Percentiles rank a stretch among this genome's conserved stretches.
Conservation (phyloP, 2,888 invertebrate species). For the Catocala nupta region DNA sequence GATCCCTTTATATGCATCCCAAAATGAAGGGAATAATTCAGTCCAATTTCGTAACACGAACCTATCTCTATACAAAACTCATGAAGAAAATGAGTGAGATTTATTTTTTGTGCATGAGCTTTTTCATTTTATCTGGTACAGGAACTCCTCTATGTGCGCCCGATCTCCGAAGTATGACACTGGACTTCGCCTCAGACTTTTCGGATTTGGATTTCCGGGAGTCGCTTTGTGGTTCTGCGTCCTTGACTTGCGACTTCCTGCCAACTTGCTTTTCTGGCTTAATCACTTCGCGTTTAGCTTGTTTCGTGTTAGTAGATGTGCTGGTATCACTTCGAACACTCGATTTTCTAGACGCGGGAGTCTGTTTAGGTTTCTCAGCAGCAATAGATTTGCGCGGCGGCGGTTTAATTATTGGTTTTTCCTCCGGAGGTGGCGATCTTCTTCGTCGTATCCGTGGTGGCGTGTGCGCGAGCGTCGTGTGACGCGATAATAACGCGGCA, state of each 20-base stretch:
- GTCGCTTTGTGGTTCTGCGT: slow-evolving; percentile 42
- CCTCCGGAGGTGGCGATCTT: slow-evolving; percentile 68
- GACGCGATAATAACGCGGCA: slow-evolving; percentile 76
- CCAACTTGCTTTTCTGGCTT: slow-evolving; percentile 3
- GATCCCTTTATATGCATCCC: slow-evolving; percentile 56
- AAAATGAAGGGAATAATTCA: slow-evolving; percentile 31
- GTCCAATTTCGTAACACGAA: slow-evolving; percentile 51
- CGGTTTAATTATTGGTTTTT: slow-evolving; percentile 23
- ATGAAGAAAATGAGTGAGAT: slow-evolving; percentile 38
- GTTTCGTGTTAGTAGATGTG: slow-evolving; percentile 30
- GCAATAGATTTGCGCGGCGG: slow-evolving; percentile 34
- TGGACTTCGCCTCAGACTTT: slow-evolving; percentile 42
- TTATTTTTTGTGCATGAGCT: slow-evolving; percentile 65
- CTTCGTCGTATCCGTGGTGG: slow-evolving; percentile 81
- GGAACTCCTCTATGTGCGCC: slow-evolving; percentile 74
- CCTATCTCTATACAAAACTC: slow-evolving; percentile 47
- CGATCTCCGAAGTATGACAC: slow-evolving; percentile 55
- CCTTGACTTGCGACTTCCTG: slow-evolving; percentile 54
- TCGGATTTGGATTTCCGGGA: slow-evolving; percentile 33
- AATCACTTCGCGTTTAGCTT: slow-evolving; percentile 31
- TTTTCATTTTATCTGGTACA: slow-evolving; percentile 75
- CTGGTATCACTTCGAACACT: slow-evolving; percentile 47
- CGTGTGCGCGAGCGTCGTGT: slow-evolving; percentile 82
- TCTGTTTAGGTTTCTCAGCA: slow-evolving; percentile 39
- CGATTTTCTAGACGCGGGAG: slow-evolving; percentile 46